A percentile compares a stretch with the other conserved stretches of the same genome.
Evolutionary conservation across 2,888 invertebrate genomes (phyloP).

Genomic region (Octonoba sinensis): DNA sequence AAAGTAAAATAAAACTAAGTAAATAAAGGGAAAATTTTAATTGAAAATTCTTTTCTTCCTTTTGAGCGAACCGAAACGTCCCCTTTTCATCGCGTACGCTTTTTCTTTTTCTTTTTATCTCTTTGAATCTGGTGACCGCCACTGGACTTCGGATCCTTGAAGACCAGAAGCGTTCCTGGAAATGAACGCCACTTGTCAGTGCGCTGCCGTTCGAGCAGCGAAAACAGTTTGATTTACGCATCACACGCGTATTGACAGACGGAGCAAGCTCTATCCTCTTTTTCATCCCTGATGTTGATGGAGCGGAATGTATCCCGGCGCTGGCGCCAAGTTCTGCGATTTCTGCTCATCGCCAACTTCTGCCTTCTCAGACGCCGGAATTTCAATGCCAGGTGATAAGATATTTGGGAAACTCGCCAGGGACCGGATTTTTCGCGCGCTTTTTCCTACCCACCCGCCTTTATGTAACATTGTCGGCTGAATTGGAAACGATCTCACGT

Average conservation of each 20-base stretch:
- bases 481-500: too few relatives aligned
- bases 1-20: too few relatives aligned
- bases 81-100: too few relatives aligned
- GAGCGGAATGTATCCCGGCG: constrained; percentile 33
- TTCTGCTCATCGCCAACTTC: constrained; percentile 31
- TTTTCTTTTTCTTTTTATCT: too few relatives aligned
- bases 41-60: too few relatives aligned
- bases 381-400: constrained; percentile 63
- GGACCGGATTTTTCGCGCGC: constrained; percentile 27
- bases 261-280: constrained; percentile 14
- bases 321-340: constrained; percentile 40
- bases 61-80: too few relatives aligned
- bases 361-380: constrained; percentile 20
- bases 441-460: constrained; percentile 1
- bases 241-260: constrained; percentile 35
- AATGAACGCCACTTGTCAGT: constrained; percentile 1
- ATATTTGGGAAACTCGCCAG: constrained; percentile 54
- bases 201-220: neutral
- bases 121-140: too few relatives aligned
- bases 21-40: too few relatives aligned
- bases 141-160: too few relatives aligned
- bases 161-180: constrained; percentile 12
- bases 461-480: too few relatives aligned
- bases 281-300: constrained; percentile 26
- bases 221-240: constrained; percentile 42